Evolutionary conservation across 1,140 invertebrate species (phyloP), one percentile per base, ranked within the genome.

Genomic region (Temnothorax longispinosus): DNA sequence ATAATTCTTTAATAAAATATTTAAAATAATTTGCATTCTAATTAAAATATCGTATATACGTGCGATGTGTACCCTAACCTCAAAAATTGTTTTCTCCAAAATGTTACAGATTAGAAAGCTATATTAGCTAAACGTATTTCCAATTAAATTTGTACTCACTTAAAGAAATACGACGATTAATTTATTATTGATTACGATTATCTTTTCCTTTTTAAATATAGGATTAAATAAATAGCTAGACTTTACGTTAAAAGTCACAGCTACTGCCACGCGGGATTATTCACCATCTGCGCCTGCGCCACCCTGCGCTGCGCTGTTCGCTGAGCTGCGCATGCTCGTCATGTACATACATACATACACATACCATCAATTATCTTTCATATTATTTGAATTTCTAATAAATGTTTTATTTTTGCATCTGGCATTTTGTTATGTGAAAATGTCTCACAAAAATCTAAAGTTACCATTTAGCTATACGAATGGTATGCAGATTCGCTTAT

Each of bases 131-230:
- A 74, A 74, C 6, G 10, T 47, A 50, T 56, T 54, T 52, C 2
- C 0, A 44, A 44, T 71, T 38, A 44, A 81, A 64, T 18, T 52
- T 82, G n/a, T 35, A 74, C 27, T 82, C 21, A 74, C 44, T 13
- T 38, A 7, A 74, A 72, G 8, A 56, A 74, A 60, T 27, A 44
- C 47, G 15, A 56, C 13, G 13, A 67, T 58, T 13, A 10, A 62
- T 75, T 27, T 58, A 15, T 74, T 47, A 74, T 35, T 1, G 35
- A 44, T 60, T 52, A 50, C 38, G 18, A 41, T 44, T 52, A 38
- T 38, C 10, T 56, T 47, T 69, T 81, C 0, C 8, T 67, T 67
- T 27, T 69, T 81, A 69, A 13, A 52, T 21, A 41, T 8, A 11
- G 69, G 21, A 69, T 81, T 69, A 52, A 67, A 15, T 41, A 18